phyloP scores from a whole-genome alignment of 2,797 vertebrate genomes.

The Scleropages formosus region DNA sequence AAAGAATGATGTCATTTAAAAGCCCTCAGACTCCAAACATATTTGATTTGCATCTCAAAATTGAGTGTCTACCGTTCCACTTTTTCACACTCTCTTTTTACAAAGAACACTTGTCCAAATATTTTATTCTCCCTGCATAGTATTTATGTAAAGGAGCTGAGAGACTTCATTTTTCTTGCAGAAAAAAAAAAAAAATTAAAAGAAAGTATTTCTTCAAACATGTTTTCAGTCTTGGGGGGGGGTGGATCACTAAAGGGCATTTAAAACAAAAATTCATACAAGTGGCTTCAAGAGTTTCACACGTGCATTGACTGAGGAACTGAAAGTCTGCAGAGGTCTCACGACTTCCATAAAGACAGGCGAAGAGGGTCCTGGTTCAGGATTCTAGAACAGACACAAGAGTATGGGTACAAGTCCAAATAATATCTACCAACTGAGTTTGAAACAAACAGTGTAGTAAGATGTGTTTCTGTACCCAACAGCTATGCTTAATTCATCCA shows the following conservation, averaged over 20 bases:
- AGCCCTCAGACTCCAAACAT: constrained; percentile 7
- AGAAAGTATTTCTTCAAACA: not conserved
- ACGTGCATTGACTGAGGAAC: too few relatives aligned
- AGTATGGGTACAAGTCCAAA: too few relatives aligned
- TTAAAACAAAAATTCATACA: too few relatives aligned
- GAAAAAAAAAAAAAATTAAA: constrained; percentile 15
- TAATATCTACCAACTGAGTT: too few relatives aligned
- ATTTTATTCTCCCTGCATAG: not conserved
- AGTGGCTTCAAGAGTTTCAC: too few relatives aligned
- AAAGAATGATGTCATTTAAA: not conserved
- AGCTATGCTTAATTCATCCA: not conserved
- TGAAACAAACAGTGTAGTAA: too few relatives aligned
- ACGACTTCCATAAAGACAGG: not conserved
- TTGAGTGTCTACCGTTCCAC: not conserved
- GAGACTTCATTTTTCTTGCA: constrained; percentile 18
- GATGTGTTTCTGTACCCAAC: too few relatives aligned
- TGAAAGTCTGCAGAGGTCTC: too few relatives aligned
- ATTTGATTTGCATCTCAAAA: constrained; percentile 1
- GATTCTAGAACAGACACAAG: too few relatives aligned
- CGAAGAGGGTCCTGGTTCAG: not conserved
- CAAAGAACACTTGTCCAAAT: constrained; percentile 22
- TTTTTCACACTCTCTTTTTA: not conserved
- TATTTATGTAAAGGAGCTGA: not conserved
- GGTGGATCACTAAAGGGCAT: not conserved
- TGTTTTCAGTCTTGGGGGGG: constrained; percentile 3